Base-by-base conservation (phyloP, 2,888 invertebrate species). In the Lasioglossum pauxillum region DNA sequence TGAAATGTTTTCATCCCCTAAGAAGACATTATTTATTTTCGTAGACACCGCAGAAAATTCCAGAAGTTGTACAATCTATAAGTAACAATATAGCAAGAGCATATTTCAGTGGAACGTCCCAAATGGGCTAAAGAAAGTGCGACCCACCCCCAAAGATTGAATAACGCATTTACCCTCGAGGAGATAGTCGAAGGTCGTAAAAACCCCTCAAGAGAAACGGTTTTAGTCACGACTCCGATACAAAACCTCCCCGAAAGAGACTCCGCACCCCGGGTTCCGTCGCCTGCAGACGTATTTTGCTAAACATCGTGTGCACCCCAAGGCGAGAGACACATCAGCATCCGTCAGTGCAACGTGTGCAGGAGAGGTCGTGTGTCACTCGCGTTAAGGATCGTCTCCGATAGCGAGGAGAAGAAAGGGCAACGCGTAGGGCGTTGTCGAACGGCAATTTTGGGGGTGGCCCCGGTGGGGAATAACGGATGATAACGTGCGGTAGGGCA, bases 401-500 rank as follows among this genome's bases (percentile, higher is more conserved):
- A 44, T 10, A 23, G 44, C 35, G 23, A 75, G 57, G 49, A 74
- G 73, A 64, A 60, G 46, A 71, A 78, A 73, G 80, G 67, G 75
- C 69, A 76, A 74, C 57, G 23, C 74, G 76, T 49, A 19, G 83
- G 69, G 71, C 76, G 78, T 79, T 83, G 86, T 84, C 84, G 80
- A 86, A 87, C 60, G 75, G 79, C 81, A 87, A 87, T 91, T 86
- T 86, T 38, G 69, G 71, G 84, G 71, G 46, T 76, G 53, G 72
- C 78, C 69, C 69, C 74, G 67, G 46, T 71, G 81, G 49, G 83
- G 90, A 84, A 89, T 89, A 90, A 90, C 82, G 82, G 82, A 86
- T 79, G 91, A 91, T 92, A 90, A 92, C 89, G 87, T 90, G 92
- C 76, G 89, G 89, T 89, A 89, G 89, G 90, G 83, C 90, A 90